Base-by-base conservation (phyloP, 2,888 invertebrate species). In the Cecidostiba fungosa region DNA sequence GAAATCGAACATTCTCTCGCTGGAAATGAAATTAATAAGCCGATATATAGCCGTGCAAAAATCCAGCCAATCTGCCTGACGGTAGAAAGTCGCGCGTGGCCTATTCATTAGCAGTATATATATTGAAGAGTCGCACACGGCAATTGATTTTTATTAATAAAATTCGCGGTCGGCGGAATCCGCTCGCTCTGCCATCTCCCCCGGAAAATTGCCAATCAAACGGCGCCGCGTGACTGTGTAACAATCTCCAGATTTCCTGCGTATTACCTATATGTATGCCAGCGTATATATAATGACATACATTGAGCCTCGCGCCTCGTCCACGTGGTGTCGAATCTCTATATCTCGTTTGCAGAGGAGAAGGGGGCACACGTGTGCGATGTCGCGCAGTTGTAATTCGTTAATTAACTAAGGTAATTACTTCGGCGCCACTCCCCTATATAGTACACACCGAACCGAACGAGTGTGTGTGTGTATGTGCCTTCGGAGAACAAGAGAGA, bases 381-480 rank as follows among this genome's bases (percentile, higher is more conserved):
- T 69, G 72, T 29, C 70, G 66, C 87, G 89, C 89, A 89, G 89
- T 91, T 91, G 92, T 92, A 92, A 92, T 92, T 92, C 90, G 92
- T 92, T 92, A 92, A 92, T 92, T 92, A 91, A 92, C 90, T 90
- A 89, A 91, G 91, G 91, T 91, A 92, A 92, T 92, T 92, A 92
- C 91, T 90, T 89, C 89, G 77, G 62, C 26, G 29, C 70, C 70
- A 50, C 32, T 50, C 66, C 66, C 26, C 26, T 26, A 12, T 62
- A 62, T 62, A 85, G 77, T 85, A 85, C 86, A 89, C 89, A 90
- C 43, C 47, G 50, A 50, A 12, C 32, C 32, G 3, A 43, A n/a
- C n/a, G n/a, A n/a, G n/a, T n/a, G 43, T 10, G 12, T 10, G 43
- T n/a, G 54, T n/a, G 54, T 10, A 1, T n/a, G 82, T 86, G 79